phyloP scores from a whole-genome alignment of 2,113 vertebrate species.

The Thalassoma bifasciatum region DNA sequence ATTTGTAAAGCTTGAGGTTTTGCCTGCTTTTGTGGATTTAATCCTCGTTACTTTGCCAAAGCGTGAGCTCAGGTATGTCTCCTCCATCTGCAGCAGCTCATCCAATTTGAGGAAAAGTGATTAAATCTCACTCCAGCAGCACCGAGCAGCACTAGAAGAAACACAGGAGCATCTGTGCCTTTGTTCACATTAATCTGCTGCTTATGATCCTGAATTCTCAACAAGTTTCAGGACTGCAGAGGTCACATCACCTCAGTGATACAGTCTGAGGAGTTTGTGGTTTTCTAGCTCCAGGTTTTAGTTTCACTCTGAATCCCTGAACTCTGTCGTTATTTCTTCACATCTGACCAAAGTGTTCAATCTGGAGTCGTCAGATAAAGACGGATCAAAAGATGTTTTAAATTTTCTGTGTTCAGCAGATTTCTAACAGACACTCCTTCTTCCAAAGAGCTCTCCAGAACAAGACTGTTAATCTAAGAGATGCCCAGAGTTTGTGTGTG shows the following conservation, averaged over 20 bases:
- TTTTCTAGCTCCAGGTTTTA: too few relatives aligned
- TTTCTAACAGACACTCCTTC: constrained; percentile 27
- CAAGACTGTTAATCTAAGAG: constrained; percentile 42
- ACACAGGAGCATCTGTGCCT: constrained; percentile 28
- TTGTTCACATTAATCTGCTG: constrained; percentile 30
- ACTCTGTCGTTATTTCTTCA: too few relatives aligned
- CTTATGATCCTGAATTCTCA: not conserved
- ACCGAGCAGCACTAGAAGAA: constrained; percentile 14
- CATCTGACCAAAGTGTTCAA: too few relatives aligned
- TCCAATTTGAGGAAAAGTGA: constrained; percentile 28
- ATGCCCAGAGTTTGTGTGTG: not conserved
- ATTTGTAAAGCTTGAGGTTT: not conserved
- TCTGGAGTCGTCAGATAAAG: too few relatives aligned
- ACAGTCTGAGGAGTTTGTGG: too few relatives aligned
- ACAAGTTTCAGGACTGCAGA: not conserved
- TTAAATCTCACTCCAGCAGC: constrained; percentile 35
- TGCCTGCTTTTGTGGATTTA: constrained; percentile 12
- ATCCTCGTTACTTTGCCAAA: constrained; percentile 29
- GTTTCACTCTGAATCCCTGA: too few relatives aligned
- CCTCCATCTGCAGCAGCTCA: constrained; percentile 39
- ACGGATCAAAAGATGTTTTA: too few relatives aligned
- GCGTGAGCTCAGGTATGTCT: constrained; percentile 26
- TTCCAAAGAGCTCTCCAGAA: constrained; percentile 28
- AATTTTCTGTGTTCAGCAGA: constrained; percentile 25
- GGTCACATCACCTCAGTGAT: not conserved